Conservation (phyloP, 1,140 invertebrate species). For the Andrena cerasifolii region DNA sequence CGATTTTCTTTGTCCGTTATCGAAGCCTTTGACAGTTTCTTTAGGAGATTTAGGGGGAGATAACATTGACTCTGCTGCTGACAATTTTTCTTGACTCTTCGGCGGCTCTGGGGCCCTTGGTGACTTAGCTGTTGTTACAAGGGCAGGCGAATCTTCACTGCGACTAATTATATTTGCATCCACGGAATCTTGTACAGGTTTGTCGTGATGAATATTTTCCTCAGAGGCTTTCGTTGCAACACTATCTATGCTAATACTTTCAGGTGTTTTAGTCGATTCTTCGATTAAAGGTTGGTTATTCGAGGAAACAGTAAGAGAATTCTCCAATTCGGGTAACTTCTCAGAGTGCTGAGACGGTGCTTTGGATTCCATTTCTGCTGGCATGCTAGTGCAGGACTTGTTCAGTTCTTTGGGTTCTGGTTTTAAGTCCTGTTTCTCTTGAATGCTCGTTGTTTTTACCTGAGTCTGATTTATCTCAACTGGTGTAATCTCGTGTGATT, state of each 20-base stretch:
- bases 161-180: background rate
- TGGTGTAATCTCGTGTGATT: background rate
- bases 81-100: constrained; percentile 23
- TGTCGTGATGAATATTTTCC: background rate
- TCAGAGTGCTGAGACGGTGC: background rate
- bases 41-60: constrained; percentile 45
- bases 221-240: too few species aligned
- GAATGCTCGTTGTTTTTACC: background rate
- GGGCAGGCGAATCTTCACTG: background rate
- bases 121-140: background rate
- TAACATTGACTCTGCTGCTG: constrained; percentile 16
- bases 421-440: constrained; percentile 12
- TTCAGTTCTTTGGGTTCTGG: background rate
- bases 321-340: background rate
- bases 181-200: background rate
- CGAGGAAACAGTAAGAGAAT: background rate
- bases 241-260: background rate
- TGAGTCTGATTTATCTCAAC: background rate
- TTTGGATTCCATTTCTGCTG: background rate
- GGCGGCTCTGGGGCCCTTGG: background rate
- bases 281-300: background rate
- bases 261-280: background rate
- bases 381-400: background rate
- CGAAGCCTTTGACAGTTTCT: constrained; percentile 71
- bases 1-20: constrained; percentile 72